Conservation (phyloP, 2,113 vertebrate species). For the Scophthalmus maximus region DNA sequence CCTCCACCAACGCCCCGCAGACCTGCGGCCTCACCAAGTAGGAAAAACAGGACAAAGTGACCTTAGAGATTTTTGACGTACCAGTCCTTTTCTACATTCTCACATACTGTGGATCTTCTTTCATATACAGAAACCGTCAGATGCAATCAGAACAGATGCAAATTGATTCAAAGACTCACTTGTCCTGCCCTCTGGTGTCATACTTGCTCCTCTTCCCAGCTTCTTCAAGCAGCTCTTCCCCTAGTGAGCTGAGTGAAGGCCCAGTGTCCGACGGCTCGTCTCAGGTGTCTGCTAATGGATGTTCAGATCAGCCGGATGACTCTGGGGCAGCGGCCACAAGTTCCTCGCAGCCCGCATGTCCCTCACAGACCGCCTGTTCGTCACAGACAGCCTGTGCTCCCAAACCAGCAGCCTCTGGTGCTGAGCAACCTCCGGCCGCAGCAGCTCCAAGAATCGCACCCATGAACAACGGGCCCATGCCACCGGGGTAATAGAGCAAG, state of each 20-base stretch:
- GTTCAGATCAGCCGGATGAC: slow-evolving; percentile 80
- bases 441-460: slow-evolving; percentile 73
- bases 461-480: slow-evolving; percentile 87
- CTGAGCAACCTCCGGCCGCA: slow-evolving; percentile 46
- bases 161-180: not conserved
- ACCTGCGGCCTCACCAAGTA: slow-evolving; percentile 82
- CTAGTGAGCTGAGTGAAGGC: slow-evolving; percentile 80
- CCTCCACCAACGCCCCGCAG: slow-evolving; percentile 88
- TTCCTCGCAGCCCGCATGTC: slow-evolving; percentile 80
- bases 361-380: slow-evolving; percentile 82
- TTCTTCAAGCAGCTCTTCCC: slow-evolving; percentile 83
- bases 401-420: slow-evolving; percentile 58
- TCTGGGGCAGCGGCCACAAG: slow-evolving; percentile 61
- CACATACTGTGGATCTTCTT: not conserved
- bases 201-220: slow-evolving; percentile 64
- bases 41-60: slow-evolving; percentile 1
- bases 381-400: slow-evolving; percentile 83
- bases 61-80: not conserved
- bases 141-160: not conserved
- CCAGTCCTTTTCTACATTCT: not conserved
- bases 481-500: slow-evolving; percentile 87
- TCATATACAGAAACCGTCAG: not conserved
- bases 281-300: slow-evolving; percentile 75
- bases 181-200: not conserved
- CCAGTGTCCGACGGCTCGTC: slow-evolving; percentile 78